A percentile compares a stretch with the other conserved stretches of the same genome.
Evolutionary conservation across 1,140 invertebrate species (phyloP).

Genomic region (Magallana ariakensis): DNA sequence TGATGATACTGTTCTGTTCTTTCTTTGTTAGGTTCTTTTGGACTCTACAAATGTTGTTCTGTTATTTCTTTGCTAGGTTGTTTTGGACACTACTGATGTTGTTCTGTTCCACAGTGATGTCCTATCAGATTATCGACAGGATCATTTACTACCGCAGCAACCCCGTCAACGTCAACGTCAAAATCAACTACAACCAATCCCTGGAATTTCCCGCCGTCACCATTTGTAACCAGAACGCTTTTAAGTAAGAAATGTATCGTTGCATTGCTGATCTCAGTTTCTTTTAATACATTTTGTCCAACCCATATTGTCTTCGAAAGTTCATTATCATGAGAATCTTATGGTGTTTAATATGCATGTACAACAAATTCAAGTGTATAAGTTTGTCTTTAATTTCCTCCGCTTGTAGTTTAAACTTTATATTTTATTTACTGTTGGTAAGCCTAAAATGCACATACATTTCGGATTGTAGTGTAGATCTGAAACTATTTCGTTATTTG

Average conservation of each 20-base stretch:
- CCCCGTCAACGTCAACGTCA: slow-evolving; percentile 70
- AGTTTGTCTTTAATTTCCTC: no score
- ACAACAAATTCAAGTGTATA: no score
- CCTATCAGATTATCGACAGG: slow-evolving; percentile 67
- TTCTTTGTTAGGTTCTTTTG: neutral
- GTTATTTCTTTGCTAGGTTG: slow-evolving; percentile 55
- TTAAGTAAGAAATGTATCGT: slow-evolving; percentile 60
- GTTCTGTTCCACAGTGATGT: slow-evolving; percentile 60
- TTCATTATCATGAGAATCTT: no score
- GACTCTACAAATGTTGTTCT: neutral
- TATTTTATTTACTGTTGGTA: no score
- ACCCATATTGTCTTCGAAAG: no score
- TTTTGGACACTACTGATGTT: slow-evolving; percentile 66
- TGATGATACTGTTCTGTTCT: slow-evolving; percentile 58
- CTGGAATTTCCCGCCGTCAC: slow-evolving; percentile 72
- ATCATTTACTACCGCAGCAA: slow-evolving; percentile 65
- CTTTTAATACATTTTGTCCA: no score
- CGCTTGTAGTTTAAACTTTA: no score
- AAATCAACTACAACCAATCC: slow-evolving; percentile 71
- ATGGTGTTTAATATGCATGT: no score
- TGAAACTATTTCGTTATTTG: neutral
- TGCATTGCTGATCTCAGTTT: no score
- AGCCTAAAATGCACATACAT: no score
- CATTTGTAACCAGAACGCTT: slow-evolving; percentile 74
- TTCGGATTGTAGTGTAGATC: no score